Evolutionary conservation across 2,888 invertebrate genomes (phyloP), one percentile per base, ranked within the genome.

Genomic region (Muschampia plurimacula): DNA sequence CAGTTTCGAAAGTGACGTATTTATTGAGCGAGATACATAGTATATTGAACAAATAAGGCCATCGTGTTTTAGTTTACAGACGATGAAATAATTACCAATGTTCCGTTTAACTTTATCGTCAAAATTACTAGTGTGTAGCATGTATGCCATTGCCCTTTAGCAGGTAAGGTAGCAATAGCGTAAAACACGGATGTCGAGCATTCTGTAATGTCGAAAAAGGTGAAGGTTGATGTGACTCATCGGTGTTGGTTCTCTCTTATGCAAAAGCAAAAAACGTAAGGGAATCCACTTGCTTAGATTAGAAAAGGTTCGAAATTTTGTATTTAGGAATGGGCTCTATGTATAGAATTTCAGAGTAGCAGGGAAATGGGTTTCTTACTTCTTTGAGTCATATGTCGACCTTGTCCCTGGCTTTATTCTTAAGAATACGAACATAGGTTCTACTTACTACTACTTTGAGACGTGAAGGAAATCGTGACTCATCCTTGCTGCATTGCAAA

Each of bases 191-290:
- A 71, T 66, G 60, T 71, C 60, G 66, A 13, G 22, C 60, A 71
- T 15, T 59, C 28, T 39, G 71, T 28, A 71, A 28, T 64, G 36
- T 65, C 70, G 64, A 66, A 71, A 55, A 72, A 72, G 72, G 72
- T 67, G 72, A 72, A 72, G 72, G 72, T 52, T 52, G 66, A 3
- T 39, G 49, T 71, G 71, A 71, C 66, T 72, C 66, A 72, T 67
- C 66, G 10, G 7, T 39, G 39, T 71, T 66, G 32, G 67, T 41
- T 66, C 57, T 39, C n/a, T 66, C 57, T 39, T 10, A 60, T 49
- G 59, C 28, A 66, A 66, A 49, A 67, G 36, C 22, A 67, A 12
- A 39, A 36, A 32, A 60, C 36, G 36, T 36, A 8, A 55, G 39
- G 52, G 49, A 46, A 52, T 63, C 2, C 59, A 36, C 13, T 41